Evolutionary conservation across 1,140 invertebrate genomes (phyloP).

Genomic region (Panagrolaimus sp.): DNA sequence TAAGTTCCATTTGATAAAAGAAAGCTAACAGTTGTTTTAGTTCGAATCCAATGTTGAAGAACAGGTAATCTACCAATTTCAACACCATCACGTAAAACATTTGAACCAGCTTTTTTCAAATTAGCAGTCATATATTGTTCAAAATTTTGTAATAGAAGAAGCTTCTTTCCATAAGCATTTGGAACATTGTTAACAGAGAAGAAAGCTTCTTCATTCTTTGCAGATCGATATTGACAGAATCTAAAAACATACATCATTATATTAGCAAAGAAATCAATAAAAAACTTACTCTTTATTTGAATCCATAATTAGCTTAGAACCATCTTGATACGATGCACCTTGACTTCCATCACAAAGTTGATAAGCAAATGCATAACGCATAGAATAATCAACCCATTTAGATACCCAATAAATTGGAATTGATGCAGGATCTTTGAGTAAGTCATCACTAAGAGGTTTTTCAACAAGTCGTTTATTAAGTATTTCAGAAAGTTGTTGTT

Average conservation of each 20-base stretch:
- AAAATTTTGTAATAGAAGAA: slow-evolving; percentile 90
- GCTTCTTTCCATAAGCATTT: slow-evolving; percentile 82
- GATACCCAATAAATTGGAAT: slow-evolving; percentile 42
- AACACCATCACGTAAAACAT: slow-evolving; percentile 69
- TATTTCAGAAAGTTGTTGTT: background rate
- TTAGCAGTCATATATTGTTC: slow-evolving; percentile 95
- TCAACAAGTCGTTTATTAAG: background rate
- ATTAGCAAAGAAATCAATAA: background rate
- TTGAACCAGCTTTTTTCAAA: slow-evolving; percentile 70
- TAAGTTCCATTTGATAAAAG: slow-evolving; percentile 93
- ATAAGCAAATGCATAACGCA: slow-evolving; percentile 50
- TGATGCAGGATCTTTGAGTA: slow-evolving; percentile 31
- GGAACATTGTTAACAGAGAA: slow-evolving; percentile 82
- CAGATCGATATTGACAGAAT: slow-evolving; percentile 94
- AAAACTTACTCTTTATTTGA: slow-evolving; percentile 34
- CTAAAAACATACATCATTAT: slow-evolving; percentile 61
- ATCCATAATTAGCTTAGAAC: slow-evolving; percentile 42
- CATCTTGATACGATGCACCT: slow-evolving; percentile 52
- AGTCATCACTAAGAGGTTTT: background rate
- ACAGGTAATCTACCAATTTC: slow-evolving; percentile 83
- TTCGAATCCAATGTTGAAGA: slow-evolving; percentile 89
- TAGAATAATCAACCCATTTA: slow-evolving; percentile 53
- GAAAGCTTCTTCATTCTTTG: slow-evolving; percentile 77
- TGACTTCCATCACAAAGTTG: slow-evolving; percentile 50
- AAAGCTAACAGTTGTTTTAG: slow-evolving; percentile 88